A percentile compares a stretch with the other conserved stretches of the same genome.
Evolutionary conservation across 2,113 vertebrate genomes (phyloP).

Genomic region (Coracopsis vasa): DNA sequence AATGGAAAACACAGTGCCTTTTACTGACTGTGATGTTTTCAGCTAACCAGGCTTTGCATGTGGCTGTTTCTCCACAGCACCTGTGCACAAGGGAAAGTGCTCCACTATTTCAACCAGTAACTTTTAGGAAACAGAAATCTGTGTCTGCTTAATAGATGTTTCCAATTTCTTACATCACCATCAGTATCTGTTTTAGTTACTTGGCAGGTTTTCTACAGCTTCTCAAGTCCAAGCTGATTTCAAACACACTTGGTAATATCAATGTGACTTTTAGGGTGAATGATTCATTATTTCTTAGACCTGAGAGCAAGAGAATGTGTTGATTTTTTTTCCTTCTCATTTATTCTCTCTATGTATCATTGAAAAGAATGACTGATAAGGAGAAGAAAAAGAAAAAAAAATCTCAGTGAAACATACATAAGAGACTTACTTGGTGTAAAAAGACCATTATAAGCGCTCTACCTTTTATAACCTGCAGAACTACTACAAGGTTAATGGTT

Average conservation of each 20-base stretch:
- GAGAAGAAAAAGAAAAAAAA: not conserved
- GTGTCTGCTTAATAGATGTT: conserved; percentile 67
- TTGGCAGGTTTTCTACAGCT: conserved; percentile 51
- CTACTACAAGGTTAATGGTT: not conserved
- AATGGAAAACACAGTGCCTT: conserved; percentile 68
- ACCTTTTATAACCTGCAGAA: not conserved
- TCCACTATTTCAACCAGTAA: conserved; percentile 8
- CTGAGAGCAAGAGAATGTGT: not conserved
- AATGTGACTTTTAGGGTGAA: conserved; percentile 14
- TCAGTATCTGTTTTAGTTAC: conserved; percentile 52
- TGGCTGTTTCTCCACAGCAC: not conserved
- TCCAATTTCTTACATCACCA: conserved; percentile 66
- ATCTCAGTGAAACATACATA: not conserved
- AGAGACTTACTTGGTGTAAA: not conserved
- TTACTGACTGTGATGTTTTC: conserved; percentile 69
- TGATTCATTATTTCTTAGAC: conserved; percentile 31
- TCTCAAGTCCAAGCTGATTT: conserved; percentile 40
- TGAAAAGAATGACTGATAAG: not conserved
- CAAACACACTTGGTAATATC: conserved; percentile 58
- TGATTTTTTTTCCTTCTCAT: not conserved
- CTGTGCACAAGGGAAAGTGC: not conserved
- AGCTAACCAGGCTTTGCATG: conserved; percentile 55
- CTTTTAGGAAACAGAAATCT: conserved; percentile 56
- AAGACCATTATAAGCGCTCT: not conserved
- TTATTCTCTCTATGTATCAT: not conserved